Conservation (phyloP, 2,113 vertebrate genomes). For the Albula goreensis region DNA sequence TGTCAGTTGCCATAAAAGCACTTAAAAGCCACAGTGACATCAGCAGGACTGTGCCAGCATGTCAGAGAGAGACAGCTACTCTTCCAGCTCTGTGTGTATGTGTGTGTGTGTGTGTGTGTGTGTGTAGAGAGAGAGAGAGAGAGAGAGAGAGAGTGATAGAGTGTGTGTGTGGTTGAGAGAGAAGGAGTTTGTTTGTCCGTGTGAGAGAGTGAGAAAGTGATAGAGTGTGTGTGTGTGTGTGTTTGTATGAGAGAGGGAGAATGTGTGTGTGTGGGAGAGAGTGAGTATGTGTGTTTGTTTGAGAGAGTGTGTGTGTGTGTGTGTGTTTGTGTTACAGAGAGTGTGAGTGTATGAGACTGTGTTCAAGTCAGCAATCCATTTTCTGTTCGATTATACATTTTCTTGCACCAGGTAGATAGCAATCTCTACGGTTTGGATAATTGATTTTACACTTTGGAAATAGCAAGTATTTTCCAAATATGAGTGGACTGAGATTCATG, state of each 20-base stretch:
- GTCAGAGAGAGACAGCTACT: not conserved
- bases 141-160: no score
- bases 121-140: no score
- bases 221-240: no score
- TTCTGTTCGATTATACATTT: no score
- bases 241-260: not conserved
- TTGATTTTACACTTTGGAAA: not conserved
- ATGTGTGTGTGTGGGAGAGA: not conserved
- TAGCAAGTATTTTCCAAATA: not conserved
- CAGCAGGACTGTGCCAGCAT: not conserved
- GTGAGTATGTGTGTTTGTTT: no score
- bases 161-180: no score
- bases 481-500: not conserved
- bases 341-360: no score
- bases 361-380: not conserved
- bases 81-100: not conserved
- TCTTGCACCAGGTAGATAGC: not conserved
- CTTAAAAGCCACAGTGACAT: constrained; percentile 5
- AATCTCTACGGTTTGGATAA: not conserved
- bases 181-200: not conserved
- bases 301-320: not conserved
- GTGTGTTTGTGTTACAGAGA: no score
- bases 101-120: not conserved
- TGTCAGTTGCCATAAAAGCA: constrained; percentile 10
- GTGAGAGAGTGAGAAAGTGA: no score